Evolutionary conservation across 1,140 invertebrate species (phyloP), one percentile per base, ranked within the genome.

Genomic region (Zaprionus davidi): DNA sequence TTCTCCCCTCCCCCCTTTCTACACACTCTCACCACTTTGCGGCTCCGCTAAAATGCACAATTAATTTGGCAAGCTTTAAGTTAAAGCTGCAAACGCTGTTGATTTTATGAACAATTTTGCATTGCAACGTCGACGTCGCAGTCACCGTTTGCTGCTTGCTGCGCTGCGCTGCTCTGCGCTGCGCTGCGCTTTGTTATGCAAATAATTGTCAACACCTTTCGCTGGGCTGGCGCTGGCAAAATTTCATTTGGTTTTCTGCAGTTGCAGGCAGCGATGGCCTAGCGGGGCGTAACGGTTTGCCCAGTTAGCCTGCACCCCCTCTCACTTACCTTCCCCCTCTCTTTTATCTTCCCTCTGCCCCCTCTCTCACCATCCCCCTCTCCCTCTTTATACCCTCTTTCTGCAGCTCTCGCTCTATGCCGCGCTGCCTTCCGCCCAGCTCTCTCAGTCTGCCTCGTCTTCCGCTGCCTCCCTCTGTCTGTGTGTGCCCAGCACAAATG

Each of bases 401-500:
- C 17, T 20, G 1, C 44, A 46, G 17, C 44, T 17, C 44, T 17
- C 44, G 44, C n/a, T 20, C 20, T 49, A 49, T 49, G 20, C 46
- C 20, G 15, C 5, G 17, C 46, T 17, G 46, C n/a, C 44, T 46
- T 41, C 38, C 15, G 3, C 4, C 1, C 38, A 15, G 13, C 44
- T 46, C n/a, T 1, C 44, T 22, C 17, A 11, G 9, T 20, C 17
- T 49, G 46, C 4, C 20, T 51, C 46, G 41, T 49, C 44, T 15
- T 20, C 20, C 3, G 12, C 38, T 15, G 11, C 22, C 7, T 31
- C 5, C 80, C 82, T 83, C 75, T 88, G 36, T 51, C 26, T 71
- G 51, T 58, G 28, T 56, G 72, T 58, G 81, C 66, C 64, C 73
- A 80, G 78, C 81, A 58, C 71, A 84, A 84, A 84, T 84, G 82